Base-by-base conservation (phyloP, 2,888 invertebrate species). In the Cerceris ruficornis region DNA sequence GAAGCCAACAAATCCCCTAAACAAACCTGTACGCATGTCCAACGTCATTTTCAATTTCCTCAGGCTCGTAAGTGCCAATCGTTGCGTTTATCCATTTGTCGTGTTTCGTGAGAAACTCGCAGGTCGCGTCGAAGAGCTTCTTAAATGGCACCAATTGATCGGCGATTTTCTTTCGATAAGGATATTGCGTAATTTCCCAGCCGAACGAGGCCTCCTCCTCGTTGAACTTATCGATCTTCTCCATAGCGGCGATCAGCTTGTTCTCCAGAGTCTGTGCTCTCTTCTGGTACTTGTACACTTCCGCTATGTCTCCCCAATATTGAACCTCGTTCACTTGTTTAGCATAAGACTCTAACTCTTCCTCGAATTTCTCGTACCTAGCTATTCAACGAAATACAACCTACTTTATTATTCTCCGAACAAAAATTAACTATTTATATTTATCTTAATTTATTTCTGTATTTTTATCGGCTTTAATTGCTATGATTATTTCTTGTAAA, bases 151-250 rank as follows among this genome's bases (percentile, higher is more conserved):
- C 94, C 65, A 98, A 93, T 88, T 95, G 96, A 88, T 98, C 98
- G 77, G 96, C 95, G 0, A 96, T 93, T 79, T 94, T 93, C 92
- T 97, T 97, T 68, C 98, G 94, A 80, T 96, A 94, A 0, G 98
- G 98, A 93, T 98, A 99, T 85, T 97, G 96, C 0, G 98, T 98
- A 6, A 95, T 93, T 88, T 98, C 97, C 95, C 97, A 98, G n/a
- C 96, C 97, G 90, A 96, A 98, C 0, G 97, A 94, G 0, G 94
- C 93, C 91, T 99, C 99, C 91, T 99, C 98, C 90, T 96, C 96
- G 91, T 99, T 99, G 86, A 99, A 98, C 76, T 95, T 95, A 88
- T 98, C 97, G 80, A 98, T 97, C 84, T 95, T 95, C 68, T 95
- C 94, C 93, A 97, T 95, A 1, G 98, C 98, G 6, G 93, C 92